Evolutionary conservation across 1,140 invertebrate species (phyloP).

Genomic region (Colletes gigas): DNA sequence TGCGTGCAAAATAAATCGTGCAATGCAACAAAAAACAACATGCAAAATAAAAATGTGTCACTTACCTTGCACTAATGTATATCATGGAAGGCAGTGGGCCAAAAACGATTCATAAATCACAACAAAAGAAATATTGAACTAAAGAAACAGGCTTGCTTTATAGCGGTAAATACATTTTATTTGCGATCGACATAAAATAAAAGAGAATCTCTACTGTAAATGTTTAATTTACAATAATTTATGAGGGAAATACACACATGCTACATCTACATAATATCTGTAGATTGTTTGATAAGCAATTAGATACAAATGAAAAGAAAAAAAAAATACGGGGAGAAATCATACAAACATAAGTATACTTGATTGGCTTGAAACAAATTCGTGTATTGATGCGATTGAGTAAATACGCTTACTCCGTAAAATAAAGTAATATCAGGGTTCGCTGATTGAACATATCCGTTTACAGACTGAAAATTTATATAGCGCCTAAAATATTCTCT

Average conservation of each 20-base stretch:
- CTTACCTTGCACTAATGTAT: conserved; percentile 61
- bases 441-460: conserved; percentile 2
- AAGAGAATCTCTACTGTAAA: conserved; percentile 64
- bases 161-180: conserved; percentile 66
- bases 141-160: conserved; percentile 50
- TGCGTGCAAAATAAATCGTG: conserved; percentile 58
- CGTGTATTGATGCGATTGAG: conserved; percentile 13
- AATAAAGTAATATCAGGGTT: not conserved
- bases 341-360: conserved; percentile 47
- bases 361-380: conserved; percentile 26
- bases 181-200: conserved; percentile 71
- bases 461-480: not conserved
- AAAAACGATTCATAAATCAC: conserved; percentile 56
- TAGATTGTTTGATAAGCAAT: conserved; percentile 34
- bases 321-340: conserved; percentile 42
- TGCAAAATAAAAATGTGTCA: conserved; percentile 68
- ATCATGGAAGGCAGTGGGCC: conserved; percentile 47
- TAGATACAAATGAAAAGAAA: conserved; percentile 54
- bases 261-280: conserved; percentile 63
- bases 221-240: conserved; percentile 69
- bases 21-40: conserved; percentile 50
- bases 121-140: conserved; percentile 54
- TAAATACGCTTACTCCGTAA: conserved; percentile 14
- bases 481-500: not conserved
- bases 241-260: conserved; percentile 71